Evolutionary conservation across 2,797 vertebrate species (phyloP), one percentile per base, ranked within the genome.

Genomic region (Sebastes alutus): DNA sequence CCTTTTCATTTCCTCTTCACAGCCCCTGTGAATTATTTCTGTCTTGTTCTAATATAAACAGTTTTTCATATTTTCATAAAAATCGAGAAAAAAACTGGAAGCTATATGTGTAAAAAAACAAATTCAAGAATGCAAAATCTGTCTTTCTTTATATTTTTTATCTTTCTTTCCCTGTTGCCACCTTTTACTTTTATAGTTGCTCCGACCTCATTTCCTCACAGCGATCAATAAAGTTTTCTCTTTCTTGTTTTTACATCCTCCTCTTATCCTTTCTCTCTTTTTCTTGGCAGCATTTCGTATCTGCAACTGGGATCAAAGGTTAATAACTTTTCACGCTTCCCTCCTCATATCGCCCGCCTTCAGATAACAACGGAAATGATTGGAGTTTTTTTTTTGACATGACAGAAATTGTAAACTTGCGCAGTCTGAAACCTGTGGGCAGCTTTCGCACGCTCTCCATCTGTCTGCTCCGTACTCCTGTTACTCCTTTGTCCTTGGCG

Each of bases 261-360:
- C 56, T 84, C 72, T 77, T 58, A 68, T 65, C 75, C 70, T 32
- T 10, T 7, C 22, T 38, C 38, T 74, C 65, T 55, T 71, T 71
- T 64, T 49, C 74, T 68, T 46, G 54, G 70, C 80, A 16, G 65
- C 20, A 2, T 81, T 62, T 85, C 63, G 27, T 87, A 87, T 91
- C 87, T 82, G 32, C 82, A n/a, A 10, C 84, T 20, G 54, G 65
- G 77, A 87, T 93, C 86, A 85, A 80, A 90, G 88, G 87, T 89
- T 88, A 93, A 93, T 87, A 88, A 87, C 82, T 84, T 84, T 81
- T 73, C 78, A 46, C 4, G 12, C 80, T 35, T 58, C 55, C 55
- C 64, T 70, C 32, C 72, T 77, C 59, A 54, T 67, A 68, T 81
- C 54, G 20, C n/a, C 67, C 1, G 4, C 46, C 38, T 61, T 75